Conservation (phyloP, 1,140 invertebrate species). For the Calycopis cecrops region DNA sequence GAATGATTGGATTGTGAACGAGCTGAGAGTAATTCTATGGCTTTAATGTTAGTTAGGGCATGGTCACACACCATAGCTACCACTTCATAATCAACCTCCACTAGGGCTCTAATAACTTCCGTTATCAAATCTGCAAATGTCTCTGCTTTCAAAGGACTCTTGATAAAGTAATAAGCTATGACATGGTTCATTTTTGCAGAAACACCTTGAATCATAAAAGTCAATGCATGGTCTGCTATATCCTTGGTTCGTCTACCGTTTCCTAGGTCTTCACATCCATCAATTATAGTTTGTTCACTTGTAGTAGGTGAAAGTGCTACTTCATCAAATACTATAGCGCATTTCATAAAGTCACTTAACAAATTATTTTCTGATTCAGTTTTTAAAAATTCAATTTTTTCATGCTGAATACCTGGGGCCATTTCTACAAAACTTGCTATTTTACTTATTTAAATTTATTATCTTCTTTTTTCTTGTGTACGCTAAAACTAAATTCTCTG, state of each 20-base stretch:
- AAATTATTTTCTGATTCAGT: too few species aligned
- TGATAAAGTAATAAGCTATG: neutral
- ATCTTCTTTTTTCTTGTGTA: too few species aligned
- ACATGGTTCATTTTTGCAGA: neutral
- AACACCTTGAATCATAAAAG: constrained; percentile 7
- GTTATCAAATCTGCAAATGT: neutral
- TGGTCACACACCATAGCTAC: neutral
- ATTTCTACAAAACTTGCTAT: too few species aligned
- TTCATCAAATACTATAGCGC: constrained; percentile 5
- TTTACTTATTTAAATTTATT: too few species aligned
- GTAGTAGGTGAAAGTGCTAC: neutral
- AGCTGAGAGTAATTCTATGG: neutral
- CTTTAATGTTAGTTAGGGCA: neutral
- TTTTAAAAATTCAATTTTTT: too few species aligned
- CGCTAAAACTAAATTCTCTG: too few species aligned
- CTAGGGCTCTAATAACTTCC: neutral
- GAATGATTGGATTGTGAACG: neutral
- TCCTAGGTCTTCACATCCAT: neutral
- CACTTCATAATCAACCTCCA: neutral
- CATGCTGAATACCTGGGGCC: too few species aligned
- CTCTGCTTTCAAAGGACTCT: neutral
- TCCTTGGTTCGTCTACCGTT: neutral
- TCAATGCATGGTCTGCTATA: neutral
- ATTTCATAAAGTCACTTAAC: too few species aligned
- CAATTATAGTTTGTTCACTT: too few species aligned